Percentiles rank a stretch among this genome's conserved stretches.
Evolutionary conservation across 2,888 invertebrate species (phyloP).

Genomic region (Graphium colonna): DNA sequence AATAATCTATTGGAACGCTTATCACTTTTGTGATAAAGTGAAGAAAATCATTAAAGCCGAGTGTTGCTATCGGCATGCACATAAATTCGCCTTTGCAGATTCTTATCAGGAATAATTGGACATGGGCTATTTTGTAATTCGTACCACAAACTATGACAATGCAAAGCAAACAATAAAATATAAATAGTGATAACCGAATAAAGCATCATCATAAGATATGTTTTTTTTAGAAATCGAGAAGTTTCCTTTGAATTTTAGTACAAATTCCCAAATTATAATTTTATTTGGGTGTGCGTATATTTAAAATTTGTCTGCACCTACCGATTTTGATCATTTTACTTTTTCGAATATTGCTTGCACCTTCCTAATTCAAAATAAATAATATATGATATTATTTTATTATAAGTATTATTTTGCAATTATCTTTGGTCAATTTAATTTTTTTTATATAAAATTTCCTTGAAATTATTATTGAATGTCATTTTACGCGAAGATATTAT

Average conservation of each 20-base stretch:
- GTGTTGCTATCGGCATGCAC: not conserved
- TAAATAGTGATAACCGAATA: not conserved
- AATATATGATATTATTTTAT: not conserved
- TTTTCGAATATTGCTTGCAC: too few relatives aligned
- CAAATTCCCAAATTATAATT: too few relatives aligned
- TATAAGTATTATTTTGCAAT: not conserved
- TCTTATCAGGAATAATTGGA: not conserved
- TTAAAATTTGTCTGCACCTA: too few relatives aligned
- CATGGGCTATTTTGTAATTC: not conserved
- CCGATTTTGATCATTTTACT: not conserved
- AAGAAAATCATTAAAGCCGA: not conserved
- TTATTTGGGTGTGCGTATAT: too few relatives aligned
- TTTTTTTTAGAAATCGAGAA: too few relatives aligned
- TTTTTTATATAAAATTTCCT: too few relatives aligned
- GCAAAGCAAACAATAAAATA: not conserved
- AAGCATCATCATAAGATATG: too few relatives aligned
- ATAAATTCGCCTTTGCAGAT: not conserved
- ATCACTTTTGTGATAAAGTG: not conserved
- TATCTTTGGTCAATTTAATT: not conserved
- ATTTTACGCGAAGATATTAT: too few relatives aligned
- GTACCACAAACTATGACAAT: not conserved
- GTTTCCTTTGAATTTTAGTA: too few relatives aligned
- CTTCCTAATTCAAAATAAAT: too few relatives aligned
- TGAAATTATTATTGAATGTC: too few relatives aligned
- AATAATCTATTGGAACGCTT: not conserved